A percentile compares a stretch with the other conserved stretches of the same genome.
These are phyloP conservation scores for Mesoclemmys tuberculata DNA, from an alignment of 2,113 vertebrate genomes.

Conservation along the genomic window DNA sequence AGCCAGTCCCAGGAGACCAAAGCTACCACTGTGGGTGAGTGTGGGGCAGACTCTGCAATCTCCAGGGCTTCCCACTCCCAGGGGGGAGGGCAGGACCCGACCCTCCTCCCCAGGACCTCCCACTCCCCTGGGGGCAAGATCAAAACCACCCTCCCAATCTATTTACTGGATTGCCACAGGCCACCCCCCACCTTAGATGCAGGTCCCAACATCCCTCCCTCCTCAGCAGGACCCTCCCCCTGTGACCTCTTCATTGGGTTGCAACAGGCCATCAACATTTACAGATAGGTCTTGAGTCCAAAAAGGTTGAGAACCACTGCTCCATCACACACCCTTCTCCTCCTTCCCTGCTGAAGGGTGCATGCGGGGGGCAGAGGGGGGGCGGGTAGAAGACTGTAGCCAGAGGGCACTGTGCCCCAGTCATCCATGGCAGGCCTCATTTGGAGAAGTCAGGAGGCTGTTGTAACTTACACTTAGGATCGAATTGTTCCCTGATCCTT, in stretches of 20 bases:
- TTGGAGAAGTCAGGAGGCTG: conserved; percentile 1
- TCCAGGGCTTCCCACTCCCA: neutral
- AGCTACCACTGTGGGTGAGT: neutral
- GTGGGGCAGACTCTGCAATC: neutral
- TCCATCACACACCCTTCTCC: neutral
- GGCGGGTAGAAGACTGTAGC: neutral
- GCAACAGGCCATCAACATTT: neutral
- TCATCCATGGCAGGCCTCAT: conserved; percentile 7
- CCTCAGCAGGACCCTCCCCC: no score
- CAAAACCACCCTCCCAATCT: neutral
- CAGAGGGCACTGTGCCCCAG: neutral
- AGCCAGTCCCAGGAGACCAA: neutral
- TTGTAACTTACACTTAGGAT: conserved; percentile 55
- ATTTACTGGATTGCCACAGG: neutral
- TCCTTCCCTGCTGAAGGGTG: no score
- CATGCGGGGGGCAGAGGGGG: no score
- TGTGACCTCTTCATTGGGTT: neutral
- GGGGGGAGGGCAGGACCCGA: neutral
- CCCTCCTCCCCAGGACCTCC: neutral
- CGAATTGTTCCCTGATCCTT: neutral
- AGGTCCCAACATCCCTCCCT: no score
- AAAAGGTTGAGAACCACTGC: neutral
- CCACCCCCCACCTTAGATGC: no score
- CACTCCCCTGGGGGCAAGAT: neutral
- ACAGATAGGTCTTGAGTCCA: neutral